phyloP scores from a whole-genome alignment of 2,888 invertebrate genomes.

The Ligdia adustata region DNA sequence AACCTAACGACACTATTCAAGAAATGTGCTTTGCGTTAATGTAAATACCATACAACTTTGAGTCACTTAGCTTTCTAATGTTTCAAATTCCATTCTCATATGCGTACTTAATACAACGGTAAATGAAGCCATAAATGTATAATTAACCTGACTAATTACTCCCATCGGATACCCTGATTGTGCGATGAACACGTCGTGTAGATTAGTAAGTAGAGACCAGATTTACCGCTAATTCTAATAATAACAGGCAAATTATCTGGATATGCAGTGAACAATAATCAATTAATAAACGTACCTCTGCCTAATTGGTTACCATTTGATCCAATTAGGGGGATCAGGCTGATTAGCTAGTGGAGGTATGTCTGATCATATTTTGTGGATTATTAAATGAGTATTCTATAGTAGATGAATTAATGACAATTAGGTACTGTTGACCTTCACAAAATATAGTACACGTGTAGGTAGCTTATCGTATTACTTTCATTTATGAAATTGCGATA shows the following conservation, averaged over 20 bases:
- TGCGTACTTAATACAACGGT: no score
- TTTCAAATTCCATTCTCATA: no score
- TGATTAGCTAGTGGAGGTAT: conserved; percentile 17
- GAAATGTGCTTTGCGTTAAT: neutral
- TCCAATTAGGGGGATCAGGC: conserved; percentile 41
- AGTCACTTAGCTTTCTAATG: no score
- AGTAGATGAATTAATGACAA: no score
- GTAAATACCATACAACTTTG: neutral
- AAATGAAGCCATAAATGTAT: neutral
- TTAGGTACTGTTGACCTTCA: no score
- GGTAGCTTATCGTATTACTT: no score
- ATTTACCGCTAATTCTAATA: conserved; percentile 4
- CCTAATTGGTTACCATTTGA: conserved; percentile 57
- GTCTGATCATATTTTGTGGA: conserved; percentile 18
- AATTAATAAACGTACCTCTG: conserved; percentile 43
- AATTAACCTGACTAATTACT: conserved; percentile 9
- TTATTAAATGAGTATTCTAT: conserved; percentile 13
- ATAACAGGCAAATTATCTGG: conserved; percentile 25
- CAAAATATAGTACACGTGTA: no score
- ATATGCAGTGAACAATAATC: conserved; percentile 15
- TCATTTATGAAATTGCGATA: no score
- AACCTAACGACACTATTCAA: no score
- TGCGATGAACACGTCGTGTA: neutral
- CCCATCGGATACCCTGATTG: neutral
- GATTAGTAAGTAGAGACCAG: neutral